These are phyloP conservation scores for Lithophane semibrunnea DNA, from an alignment of 2,888 invertebrate species.

Conservation along the genomic window DNA sequence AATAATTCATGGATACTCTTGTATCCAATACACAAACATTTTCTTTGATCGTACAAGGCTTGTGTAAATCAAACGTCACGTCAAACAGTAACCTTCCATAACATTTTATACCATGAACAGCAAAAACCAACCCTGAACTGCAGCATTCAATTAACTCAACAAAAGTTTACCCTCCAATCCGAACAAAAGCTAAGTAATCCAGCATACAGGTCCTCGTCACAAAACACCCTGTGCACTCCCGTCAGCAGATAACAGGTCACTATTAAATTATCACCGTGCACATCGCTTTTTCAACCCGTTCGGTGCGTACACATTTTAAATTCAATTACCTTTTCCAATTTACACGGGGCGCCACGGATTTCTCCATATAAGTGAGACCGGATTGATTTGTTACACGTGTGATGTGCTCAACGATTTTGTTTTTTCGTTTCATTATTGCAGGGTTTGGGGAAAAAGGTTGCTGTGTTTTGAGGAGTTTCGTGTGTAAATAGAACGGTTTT, in stretches of 20 bases:
- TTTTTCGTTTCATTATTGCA: slow-evolving; percentile 46
- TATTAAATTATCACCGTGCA: slow-evolving; percentile 70
- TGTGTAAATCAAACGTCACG: neutral
- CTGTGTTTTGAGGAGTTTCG: neutral
- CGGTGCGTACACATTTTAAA: slow-evolving; percentile 75
- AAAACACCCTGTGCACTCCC: slow-evolving; percentile 23
- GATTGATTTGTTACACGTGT: slow-evolving; percentile 73
- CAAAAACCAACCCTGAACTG: neutral
- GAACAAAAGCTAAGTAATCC: slow-evolving; percentile 35
- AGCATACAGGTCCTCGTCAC: slow-evolving; percentile 38
- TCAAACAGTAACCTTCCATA: neutral
- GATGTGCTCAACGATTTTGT: slow-evolving; percentile 49
- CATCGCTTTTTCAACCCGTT: slow-evolving; percentile 61
- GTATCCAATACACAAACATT: neutral
- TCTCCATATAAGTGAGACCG: slow-evolving; percentile 65
- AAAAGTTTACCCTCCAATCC: slow-evolving; percentile 43
- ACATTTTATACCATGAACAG: neutral
- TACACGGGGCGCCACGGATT: slow-evolving; percentile 69
- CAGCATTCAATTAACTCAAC: slow-evolving; percentile 36
- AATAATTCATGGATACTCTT: neutral
- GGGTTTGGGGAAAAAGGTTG: neutral
- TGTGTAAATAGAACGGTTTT: neutral
- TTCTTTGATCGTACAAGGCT: neutral
- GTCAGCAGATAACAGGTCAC: slow-evolving; percentile 56
- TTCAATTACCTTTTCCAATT: slow-evolving; percentile 80